Evolutionary conservation across 2,888 invertebrate species (phyloP), one percentile per base, ranked within the genome.

Genomic region (Celastrina argiolus): DNA sequence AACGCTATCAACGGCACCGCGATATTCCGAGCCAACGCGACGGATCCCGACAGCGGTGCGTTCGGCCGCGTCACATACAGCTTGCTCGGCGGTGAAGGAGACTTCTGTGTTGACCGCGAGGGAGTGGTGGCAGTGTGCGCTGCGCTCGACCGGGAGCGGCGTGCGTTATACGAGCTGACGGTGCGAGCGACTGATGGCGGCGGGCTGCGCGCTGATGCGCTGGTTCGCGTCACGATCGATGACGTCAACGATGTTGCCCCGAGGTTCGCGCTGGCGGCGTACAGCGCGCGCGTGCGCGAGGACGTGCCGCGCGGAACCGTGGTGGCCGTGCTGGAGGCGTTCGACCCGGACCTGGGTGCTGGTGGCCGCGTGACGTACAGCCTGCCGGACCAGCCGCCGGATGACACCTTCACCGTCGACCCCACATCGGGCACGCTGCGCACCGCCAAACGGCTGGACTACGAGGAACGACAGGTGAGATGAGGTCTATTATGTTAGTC

Each of bases 161-260:
- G 95, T 76, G 95, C 95, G 68, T 82, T 95, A 41, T 97, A 97
- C 87, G 96, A 96, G 83, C 89, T 96, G 67, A 92, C 94, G 69
- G 93, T 97, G 70, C 92, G 95, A 67, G 97, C 97, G 0, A 94
- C 94, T 10, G 97, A 97, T 84, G 94, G 95, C 74, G 94, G 95
- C 67, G 93, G 95, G 63, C 89, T 97, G 61, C 94, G 94, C 71
- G 95, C 97, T 0, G 96, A 97, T 75, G 97, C 97, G 2, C 84
- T 96, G 31, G 95, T 98, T 28, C 93, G 96, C 70, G 94, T 97
- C 58, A 93, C 94, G 39, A 94, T 97, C 6, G 96, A 96, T 77
- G 98, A 99, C 84, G 95, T 97, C 64, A 98, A 98, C 85, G 98
- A 97, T 85, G 97, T 96, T 81, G 92, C 96, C 2, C 98, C 98